These are phyloP conservation scores for Anthopleura xanthogrammica DNA, from an alignment of 92 coral and sea anemone genomes.

Conservation along the genomic window DNA sequence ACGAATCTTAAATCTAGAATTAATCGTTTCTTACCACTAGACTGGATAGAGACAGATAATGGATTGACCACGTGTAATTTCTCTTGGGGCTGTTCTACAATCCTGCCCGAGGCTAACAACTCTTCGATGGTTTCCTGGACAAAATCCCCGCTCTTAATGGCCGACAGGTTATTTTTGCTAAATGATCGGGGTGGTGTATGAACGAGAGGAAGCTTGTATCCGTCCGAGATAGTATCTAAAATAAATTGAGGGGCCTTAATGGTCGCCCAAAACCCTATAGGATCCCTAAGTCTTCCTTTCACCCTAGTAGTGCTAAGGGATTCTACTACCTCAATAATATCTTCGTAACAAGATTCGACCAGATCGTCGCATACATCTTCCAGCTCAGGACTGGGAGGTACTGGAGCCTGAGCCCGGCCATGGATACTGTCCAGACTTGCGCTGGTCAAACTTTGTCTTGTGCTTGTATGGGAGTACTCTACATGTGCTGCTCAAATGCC, in stretches of 20 bases:
- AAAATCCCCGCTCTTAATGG: background rate
- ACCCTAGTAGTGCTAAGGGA: too few relatives aligned
- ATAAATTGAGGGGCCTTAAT: slow-evolving; percentile 11
- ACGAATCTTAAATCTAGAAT: background rate
- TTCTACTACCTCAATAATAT: too few relatives aligned
- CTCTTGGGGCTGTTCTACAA: background rate
- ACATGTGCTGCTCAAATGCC: too few relatives aligned
- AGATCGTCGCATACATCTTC: background rate
- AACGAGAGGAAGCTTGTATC: background rate
- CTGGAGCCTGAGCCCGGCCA: too few relatives aligned
- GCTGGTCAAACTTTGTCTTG: too few relatives aligned
- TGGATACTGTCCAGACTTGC: background rate
- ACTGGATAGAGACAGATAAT: background rate
- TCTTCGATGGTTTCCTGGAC: background rate
- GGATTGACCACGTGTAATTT: background rate
- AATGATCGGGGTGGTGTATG: background rate
- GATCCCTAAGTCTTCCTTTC: too few relatives aligned
- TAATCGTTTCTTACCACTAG: background rate
- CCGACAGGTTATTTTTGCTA: background rate
- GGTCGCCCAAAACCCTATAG: too few relatives aligned
- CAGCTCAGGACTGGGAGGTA: too few relatives aligned
- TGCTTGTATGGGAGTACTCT: too few relatives aligned
- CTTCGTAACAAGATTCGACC: background rate
- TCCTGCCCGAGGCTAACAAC: background rate
- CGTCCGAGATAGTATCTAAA: background rate